Conservation (phyloP, 1,140 invertebrate genomes). For the Xylocopa sonorina region DNA sequence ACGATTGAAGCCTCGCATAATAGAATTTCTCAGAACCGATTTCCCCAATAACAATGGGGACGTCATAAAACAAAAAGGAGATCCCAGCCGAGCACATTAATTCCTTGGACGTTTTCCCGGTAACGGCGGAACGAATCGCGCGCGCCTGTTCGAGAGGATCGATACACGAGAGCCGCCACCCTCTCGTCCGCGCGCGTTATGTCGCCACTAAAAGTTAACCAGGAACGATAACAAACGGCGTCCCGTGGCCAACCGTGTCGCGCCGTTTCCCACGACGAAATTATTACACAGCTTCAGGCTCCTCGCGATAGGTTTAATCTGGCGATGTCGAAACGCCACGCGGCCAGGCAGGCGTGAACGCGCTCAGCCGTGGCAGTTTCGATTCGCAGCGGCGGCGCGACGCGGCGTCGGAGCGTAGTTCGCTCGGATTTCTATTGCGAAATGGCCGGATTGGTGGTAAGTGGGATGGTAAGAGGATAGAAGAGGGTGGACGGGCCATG, state of each 20-base stretch:
- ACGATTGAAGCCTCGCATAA: too few species aligned
- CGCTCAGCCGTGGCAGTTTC: conserved; percentile 37
- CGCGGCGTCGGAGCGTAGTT: conserved; percentile 42
- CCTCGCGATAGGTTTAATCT: conserved; percentile 30
- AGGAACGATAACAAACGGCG: neutral
- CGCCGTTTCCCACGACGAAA: neutral
- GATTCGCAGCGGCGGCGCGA: conserved; percentile 19
- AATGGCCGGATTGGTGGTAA: conserved; percentile 57
- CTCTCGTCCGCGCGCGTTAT: too few species aligned
- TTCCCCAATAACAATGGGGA: too few species aligned
- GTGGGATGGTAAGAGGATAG: conserved; percentile 62
- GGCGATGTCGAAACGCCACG: conserved; percentile 35
- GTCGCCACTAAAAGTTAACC: neutral
- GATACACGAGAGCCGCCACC: too few species aligned
- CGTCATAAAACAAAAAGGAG: too few species aligned
- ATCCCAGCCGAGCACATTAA: too few species aligned
- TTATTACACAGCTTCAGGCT: conserved; percentile 35
- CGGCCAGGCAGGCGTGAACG: conserved; percentile 29
- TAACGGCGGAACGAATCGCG: neutral
- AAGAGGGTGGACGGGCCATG: conserved; percentile 62
- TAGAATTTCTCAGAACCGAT: neutral
- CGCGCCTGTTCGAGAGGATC: neutral
- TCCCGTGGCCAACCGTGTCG: neutral
- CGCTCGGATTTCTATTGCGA: conserved; percentile 61
- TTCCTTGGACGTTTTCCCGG: neutral